phyloP scores from a whole-genome alignment of 2,113 vertebrate genomes.

The Rafetus swinhoei region DNA sequence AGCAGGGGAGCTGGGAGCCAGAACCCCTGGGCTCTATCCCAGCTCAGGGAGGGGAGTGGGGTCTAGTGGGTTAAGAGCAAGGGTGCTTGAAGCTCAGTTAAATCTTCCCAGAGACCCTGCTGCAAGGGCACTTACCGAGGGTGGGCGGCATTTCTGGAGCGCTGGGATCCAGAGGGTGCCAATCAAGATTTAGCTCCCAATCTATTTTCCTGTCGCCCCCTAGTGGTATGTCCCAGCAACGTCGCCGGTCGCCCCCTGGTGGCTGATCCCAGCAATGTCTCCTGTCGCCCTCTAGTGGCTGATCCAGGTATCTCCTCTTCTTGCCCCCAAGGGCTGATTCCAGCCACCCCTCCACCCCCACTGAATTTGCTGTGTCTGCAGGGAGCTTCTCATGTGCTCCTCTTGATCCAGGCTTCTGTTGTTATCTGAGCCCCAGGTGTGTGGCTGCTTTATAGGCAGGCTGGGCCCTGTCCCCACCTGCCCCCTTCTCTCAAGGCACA shows the following conservation, averaged over 20 bases:
- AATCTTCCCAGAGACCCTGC: neutral
- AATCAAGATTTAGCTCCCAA: neutral
- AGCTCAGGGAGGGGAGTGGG: no score
- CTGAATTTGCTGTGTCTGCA: neutral
- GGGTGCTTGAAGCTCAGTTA: neutral
- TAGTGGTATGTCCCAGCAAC: neutral
- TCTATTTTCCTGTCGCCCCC: neutral
- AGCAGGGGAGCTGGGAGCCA: neutral
- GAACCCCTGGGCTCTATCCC: no score
- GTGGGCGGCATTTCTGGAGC: neutral
- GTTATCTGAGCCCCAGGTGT: neutral
- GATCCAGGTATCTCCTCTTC: neutral
- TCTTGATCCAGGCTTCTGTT: neutral
- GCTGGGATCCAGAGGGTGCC: neutral
- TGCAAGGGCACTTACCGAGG: neutral
- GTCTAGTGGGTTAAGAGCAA: neutral
- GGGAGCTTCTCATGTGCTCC: neutral
- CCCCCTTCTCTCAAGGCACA: neutral
- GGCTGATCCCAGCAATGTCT: neutral
- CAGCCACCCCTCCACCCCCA: neutral
- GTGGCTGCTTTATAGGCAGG: neutral
- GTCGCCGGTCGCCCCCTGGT: neutral
- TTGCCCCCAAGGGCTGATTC: neutral
- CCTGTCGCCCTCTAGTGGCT: neutral
- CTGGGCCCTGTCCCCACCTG: constrained; percentile 1